Evolutionary conservation across 2,113 vertebrate species (phyloP), one percentile per base, ranked within the genome.

Genomic region (Dipodomys merriami): DNA sequence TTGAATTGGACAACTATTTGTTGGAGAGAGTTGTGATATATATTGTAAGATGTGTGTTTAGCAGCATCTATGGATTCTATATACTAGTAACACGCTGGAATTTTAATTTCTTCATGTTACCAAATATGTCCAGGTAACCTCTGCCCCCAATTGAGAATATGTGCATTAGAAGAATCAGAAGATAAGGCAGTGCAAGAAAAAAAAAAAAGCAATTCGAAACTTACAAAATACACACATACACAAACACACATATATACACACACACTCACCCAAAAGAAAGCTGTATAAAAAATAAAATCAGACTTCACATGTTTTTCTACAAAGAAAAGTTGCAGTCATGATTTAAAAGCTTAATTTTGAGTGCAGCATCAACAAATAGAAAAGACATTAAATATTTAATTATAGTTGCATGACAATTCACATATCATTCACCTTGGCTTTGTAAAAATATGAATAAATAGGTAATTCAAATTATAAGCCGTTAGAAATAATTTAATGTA

Each of bases 401-500:
- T 67, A 57, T 12, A 78, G 18, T 27, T 79, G 18, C 12, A 79
- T 79, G 27, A 84, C 15, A 57, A 87, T 18, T 4, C 53, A 60
- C 3, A 30, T 44, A 69, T 74, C 13, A 87, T 22, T 71, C 72
- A 69, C 19, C 46, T 64, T 71, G 53, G 44, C 29, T 76, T 10
- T 77, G 10, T 8, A 76, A 86, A 85, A 67, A 60, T 67, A 90
- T n/a, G 84, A 46, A 53, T n/a, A 74, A 85, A 62, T 23, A 74
- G 79, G 19, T 79, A 30, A 80, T 64, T n/a, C 67, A 90, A 90
- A 82, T 71, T 49, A 85, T 44, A 15, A 18, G 33, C 18, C 67
- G 13, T 30, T 81, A 79, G 76, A 86, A 90, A 81, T 16, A 94
- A 65, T 80, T 22, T 65, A 62, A 86, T 83, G 33, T 83, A 83